These are phyloP conservation scores for Drosophila yooni DNA, from an alignment of 2,888 invertebrate genomes.

Conservation along the genomic window DNA sequence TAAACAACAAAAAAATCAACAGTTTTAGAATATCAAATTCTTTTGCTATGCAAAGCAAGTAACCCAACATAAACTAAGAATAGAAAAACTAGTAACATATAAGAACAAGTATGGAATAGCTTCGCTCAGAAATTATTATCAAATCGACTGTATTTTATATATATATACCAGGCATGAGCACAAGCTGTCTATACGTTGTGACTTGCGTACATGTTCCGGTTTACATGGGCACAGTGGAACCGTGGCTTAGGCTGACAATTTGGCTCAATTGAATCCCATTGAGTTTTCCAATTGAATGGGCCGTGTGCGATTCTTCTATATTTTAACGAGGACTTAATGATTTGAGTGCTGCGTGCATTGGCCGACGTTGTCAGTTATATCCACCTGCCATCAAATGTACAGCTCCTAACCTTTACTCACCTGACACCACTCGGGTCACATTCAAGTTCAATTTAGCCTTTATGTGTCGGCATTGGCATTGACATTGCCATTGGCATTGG, in stretches of 20 bases:
- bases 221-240: not conserved
- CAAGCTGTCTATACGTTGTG: slow-evolving; percentile 32
- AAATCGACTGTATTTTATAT: not conserved
- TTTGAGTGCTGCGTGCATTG: slow-evolving; percentile 46
- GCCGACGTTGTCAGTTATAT: slow-evolving; percentile 26
- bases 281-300: slow-evolving; percentile 67
- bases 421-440: slow-evolving; percentile 58
- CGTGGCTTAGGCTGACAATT: slow-evolving; percentile 1
- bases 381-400: slow-evolving; percentile 27
- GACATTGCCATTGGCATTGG: slow-evolving; percentile 32
- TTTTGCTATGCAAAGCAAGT: not conserved
- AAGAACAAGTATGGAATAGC: not conserved
- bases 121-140: not conserved
- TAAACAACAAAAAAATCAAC: not conserved
- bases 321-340: slow-evolving; percentile 58
- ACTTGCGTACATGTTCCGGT: slow-evolving; percentile 42
- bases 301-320: slow-evolving; percentile 33
- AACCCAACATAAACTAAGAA: not conserved
- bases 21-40: not conserved
- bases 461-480: slow-evolving; percentile 56
- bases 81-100: not conserved
- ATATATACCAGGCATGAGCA: not conserved
- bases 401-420: slow-evolving; percentile 3
- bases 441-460: slow-evolving; percentile 74
- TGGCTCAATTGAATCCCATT: slow-evolving; percentile 60